Conservation (phyloP, 2,888 invertebrate genomes). For the Lydus trimaculatus region DNA sequence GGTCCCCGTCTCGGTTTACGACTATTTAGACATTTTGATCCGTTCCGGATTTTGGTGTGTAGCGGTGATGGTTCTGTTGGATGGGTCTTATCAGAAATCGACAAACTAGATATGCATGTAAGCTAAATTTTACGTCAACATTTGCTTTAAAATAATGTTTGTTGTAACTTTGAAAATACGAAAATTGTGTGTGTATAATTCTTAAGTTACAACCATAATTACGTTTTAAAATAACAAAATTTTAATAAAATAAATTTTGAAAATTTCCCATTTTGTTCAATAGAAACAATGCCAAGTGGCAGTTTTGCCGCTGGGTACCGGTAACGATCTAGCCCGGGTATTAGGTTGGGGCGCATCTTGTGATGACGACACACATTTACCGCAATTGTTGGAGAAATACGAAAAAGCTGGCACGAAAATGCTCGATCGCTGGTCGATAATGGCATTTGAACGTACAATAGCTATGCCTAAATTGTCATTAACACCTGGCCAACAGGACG, state of each 20-base stretch:
- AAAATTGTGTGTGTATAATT: too few species aligned
- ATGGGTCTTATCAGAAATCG: constrained; percentile 97
- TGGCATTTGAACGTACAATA: constrained; percentile 85
- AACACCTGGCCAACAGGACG: constrained; percentile 62
- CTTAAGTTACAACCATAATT: too few species aligned
- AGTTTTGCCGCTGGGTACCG: constrained; percentile 93
- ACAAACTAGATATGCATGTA: constrained; percentile 94
- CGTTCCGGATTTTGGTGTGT: constrained; percentile 94
- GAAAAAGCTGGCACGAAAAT: constrained; percentile 98
- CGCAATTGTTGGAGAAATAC: constrained; percentile 90
- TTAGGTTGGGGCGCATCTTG: constrained; percentile 97
- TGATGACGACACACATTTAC: constrained; percentile 93
- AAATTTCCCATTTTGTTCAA: constrained; percentile 23
- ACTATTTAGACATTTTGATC: constrained; percentile 93
- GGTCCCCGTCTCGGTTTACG: constrained; percentile 85
- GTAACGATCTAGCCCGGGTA: constrained; percentile 94
- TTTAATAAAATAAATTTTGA: background rate
- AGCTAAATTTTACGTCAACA: constrained; percentile 62
- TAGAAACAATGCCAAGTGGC: constrained; percentile 94
- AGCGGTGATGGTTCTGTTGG: constrained; percentile 98
- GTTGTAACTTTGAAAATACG: too few species aligned
- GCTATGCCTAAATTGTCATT: constrained; percentile 65
- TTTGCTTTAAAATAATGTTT: too few species aligned
- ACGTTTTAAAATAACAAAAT: background rate
- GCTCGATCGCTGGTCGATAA: constrained; percentile 97